Evolutionary conservation across 1,140 invertebrate genomes (phyloP), one percentile per base, ranked within the genome.

Genomic region (Acyrthosiphon pisum): DNA sequence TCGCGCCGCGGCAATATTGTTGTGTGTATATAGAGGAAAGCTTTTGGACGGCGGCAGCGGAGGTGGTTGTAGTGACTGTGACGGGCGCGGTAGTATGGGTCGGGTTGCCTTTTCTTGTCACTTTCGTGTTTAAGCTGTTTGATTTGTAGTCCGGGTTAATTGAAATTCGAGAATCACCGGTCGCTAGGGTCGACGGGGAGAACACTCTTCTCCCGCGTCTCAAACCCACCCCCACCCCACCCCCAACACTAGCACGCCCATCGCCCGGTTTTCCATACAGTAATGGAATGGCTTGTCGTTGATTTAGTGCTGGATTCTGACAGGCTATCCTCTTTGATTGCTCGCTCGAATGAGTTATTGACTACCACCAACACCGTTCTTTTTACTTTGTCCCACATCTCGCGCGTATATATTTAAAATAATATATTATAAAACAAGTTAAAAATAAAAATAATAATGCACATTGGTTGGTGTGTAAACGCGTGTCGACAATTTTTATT

Each of bases 81-180:
- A 84, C 41, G 68, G 68, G 91, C 35, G 60, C 18, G 41, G 60
- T 9, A 46, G 60, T n/a, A 60, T 46, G 90, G 90, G 37, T 76
- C 81, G 81, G 91, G 91, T 92, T 84, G 91, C 91, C 91, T 92
- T 92, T 92, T 92, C 91, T 92, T 92, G 91, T 92, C 91, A 84
- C 76, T 92, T 92, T 92, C 91, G 91, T 53, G 91, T 92, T 92
- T 92, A 92, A 84, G 91, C 91, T 84, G 91, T 92, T 92, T 92
- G 91, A 92, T 92, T 92, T 92, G 91, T 92, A 92, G 91, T 92
- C 91, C 91, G 91, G 68, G 91, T 92, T 92, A 92, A 92, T 92
- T 92, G 91, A 92, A 92, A 92, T 92, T 92, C 91, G 91, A 92
- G 91, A 92, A 92, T 92, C 91, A 92, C 76, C 91, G 91, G 91